These are phyloP conservation scores for Spea hammondii DNA, from an alignment of 2,797 vertebrate species.

Conservation along the genomic window DNA sequence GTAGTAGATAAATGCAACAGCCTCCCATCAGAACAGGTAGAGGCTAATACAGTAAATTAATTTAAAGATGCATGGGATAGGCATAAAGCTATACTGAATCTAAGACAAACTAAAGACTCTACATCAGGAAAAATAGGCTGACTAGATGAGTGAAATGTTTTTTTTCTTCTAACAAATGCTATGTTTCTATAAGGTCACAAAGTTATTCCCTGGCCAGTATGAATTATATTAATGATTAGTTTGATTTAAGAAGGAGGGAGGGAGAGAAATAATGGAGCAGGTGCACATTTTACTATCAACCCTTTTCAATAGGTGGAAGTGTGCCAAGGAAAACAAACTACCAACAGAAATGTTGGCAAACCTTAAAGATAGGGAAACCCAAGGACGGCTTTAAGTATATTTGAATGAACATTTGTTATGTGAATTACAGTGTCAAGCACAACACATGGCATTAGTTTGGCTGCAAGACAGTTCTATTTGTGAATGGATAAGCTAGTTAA, in stretches of 20 bases:
- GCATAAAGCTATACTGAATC: too few relatives aligned
- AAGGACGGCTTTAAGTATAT: slow-evolving; percentile 18
- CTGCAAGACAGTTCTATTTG: slow-evolving; percentile 1
- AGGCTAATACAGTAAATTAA: too few relatives aligned
- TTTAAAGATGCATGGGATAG: too few relatives aligned
- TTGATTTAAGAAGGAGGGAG: slow-evolving; percentile 6
- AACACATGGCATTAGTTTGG: slow-evolving; percentile 28
- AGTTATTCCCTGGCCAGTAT: too few relatives aligned
- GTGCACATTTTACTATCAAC: slow-evolving; percentile 34
- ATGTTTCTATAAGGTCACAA: too few relatives aligned
- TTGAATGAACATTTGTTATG: slow-evolving; percentile 24
- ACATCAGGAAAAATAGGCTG: too few relatives aligned
- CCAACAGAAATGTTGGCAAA: slow-evolving; percentile 30
- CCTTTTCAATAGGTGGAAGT: slow-evolving; percentile 26
- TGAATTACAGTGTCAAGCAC: slow-evolving; percentile 18
- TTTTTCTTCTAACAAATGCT: too few relatives aligned
- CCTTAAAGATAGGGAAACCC: slow-evolving; percentile 19
- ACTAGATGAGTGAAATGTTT: too few relatives aligned
- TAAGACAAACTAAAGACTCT: too few relatives aligned
- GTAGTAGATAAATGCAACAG: too few relatives aligned
- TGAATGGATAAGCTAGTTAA: slow-evolving; percentile 22
- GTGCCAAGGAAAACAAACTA: slow-evolving; percentile 31
- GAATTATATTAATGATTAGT: background rate
- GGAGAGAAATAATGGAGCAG: slow-evolving; percentile 27
- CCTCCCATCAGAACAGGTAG: too few relatives aligned